Percentiles rank a stretch among this genome's conserved stretches.
Evolutionary conservation across 2,113 vertebrate species (phyloP).

Genomic region (Leptodactylus fuscus): DNA sequence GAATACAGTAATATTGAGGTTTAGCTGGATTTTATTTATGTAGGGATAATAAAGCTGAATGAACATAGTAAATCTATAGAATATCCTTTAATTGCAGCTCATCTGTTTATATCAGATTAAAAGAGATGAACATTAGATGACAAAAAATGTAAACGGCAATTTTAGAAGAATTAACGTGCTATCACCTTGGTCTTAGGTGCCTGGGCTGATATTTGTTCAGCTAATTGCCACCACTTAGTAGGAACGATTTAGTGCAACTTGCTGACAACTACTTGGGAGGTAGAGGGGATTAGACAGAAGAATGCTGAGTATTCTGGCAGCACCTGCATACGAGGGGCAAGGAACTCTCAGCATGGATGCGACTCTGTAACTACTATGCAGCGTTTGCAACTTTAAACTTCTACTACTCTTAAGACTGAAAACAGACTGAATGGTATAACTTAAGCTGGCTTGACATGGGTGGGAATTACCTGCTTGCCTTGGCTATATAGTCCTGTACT

Average conservation of each 20-base stretch:
- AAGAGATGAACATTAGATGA: background rate
- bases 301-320: background rate
- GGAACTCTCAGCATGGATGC: background rate
- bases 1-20: too few relatives aligned
- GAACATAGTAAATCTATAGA: too few relatives aligned
- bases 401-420: too few relatives aligned
- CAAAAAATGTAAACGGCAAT: background rate
- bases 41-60: too few relatives aligned
- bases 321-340: background rate
- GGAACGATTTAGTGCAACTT: background rate
- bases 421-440: too few relatives aligned
- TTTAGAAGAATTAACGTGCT: background rate
- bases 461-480: too few relatives aligned
- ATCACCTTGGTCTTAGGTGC: background rate
- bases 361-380: background rate
- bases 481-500: too few relatives aligned
- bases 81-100: background rate
- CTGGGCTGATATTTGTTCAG: background rate
- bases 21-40: too few relatives aligned
- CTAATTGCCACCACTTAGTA: background rate
- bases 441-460: too few relatives aligned
- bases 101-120: background rate
- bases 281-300: background rate
- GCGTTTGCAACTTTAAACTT: background rate
- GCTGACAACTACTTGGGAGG: constrained; percentile 13